These are phyloP conservation scores for Platalea minor DNA, from an alignment of 2,797 vertebrate genomes.

Conservation along the genomic window DNA sequence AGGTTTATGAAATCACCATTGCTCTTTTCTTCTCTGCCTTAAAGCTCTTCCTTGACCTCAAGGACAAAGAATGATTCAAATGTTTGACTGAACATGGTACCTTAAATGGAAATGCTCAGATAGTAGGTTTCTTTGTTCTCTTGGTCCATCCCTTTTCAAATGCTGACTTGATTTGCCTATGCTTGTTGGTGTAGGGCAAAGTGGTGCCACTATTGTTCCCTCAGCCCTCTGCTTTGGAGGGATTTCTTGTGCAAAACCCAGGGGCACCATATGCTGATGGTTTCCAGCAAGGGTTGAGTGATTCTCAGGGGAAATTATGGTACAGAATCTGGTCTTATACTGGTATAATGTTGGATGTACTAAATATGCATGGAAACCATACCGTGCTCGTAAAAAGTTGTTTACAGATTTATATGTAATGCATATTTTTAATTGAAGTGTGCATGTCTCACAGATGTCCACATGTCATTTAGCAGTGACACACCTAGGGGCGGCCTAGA, in stretches of 20 bases:
- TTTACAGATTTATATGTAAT: neutral
- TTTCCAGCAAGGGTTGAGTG: neutral
- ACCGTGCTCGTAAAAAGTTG: neutral
- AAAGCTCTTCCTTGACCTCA: neutral
- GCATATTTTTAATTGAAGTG: neutral
- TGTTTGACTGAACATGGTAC: neutral
- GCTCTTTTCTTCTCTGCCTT: neutral
- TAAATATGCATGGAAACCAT: neutral
- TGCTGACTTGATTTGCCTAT: neutral
- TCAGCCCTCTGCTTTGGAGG: neutral
- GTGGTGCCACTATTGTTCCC: neutral
- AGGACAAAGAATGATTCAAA: neutral
- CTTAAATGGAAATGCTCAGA: neutral
- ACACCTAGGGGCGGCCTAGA: neutral
- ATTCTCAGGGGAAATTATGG: neutral
- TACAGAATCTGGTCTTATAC: neutral
- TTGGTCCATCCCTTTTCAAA: neutral
- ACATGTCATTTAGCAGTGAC: neutral
- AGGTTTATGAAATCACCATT: neutral
- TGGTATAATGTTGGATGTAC: neutral
- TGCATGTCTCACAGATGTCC: neutral
- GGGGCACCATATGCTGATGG: neutral
- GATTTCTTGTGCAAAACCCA: neutral
- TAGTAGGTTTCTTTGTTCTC: neutral
- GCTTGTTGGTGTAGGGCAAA: neutral